Evolutionary conservation across 1,140 invertebrate genomes (phyloP).

Genomic region (Drosophila ficusphila): DNA sequence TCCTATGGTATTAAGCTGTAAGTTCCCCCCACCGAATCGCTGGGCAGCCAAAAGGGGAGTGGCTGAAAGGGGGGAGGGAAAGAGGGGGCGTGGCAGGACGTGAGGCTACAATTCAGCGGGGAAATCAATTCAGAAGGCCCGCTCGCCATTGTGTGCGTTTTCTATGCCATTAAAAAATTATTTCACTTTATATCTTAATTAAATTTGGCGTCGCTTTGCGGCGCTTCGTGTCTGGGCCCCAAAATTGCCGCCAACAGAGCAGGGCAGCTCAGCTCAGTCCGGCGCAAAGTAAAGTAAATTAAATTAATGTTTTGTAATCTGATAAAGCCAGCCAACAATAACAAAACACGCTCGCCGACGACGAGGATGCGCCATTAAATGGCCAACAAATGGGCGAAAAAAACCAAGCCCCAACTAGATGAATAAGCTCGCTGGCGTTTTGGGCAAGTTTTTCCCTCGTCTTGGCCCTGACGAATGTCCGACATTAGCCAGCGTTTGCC

Average conservation of each 20-base stretch:
- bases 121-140: constrained; percentile 72
- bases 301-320: constrained; percentile 79
- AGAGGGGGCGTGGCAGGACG: background rate
- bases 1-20: constrained; percentile 64
- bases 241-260: constrained; percentile 14
- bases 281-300: constrained; percentile 61
- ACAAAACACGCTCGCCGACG: constrained; percentile 26
- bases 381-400: constrained; percentile 41
- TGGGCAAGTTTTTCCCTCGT: background rate
- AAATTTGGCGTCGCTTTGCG: constrained; percentile 72
- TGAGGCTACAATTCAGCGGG: constrained; percentile 52
- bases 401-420: constrained; percentile 9
- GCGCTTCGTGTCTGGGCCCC: constrained; percentile 44
- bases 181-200: constrained; percentile 79
- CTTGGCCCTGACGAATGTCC: constrained; percentile 20
- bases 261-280: constrained; percentile 1
- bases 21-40: too few species aligned
- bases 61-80: background rate
- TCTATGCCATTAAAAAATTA: constrained; percentile 76
- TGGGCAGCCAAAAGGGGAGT: too few species aligned
- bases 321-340: constrained; percentile 64
- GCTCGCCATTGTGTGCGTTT: constrained; percentile 16
- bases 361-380: constrained; percentile 33
- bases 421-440: constrained; percentile 16
- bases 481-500: constrained; percentile 26